Conservation (phyloP, 1,140 invertebrate species). For the Probaryconus sp. region DNA sequence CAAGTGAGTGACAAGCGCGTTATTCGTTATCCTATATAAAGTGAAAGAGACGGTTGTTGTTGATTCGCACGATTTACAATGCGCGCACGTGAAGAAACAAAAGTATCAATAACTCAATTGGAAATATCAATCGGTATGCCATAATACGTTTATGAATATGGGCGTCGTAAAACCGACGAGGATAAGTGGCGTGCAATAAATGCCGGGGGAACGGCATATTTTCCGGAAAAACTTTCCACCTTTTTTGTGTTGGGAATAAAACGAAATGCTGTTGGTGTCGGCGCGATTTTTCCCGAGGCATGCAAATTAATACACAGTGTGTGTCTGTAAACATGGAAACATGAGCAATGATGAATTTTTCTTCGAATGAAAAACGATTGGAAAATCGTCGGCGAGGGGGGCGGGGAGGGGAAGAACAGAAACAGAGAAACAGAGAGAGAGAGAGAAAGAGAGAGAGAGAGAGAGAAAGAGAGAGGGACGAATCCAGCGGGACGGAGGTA, state of each 20-base stretch:
- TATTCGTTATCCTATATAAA: slow-evolving; percentile 44
- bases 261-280: slow-evolving; percentile 6
- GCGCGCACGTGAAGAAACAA: slow-evolving; percentile 34
- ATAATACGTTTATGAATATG: slow-evolving; percentile 48
- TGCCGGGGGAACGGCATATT: slow-evolving; percentile 36
- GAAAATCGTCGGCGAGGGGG: slow-evolving; percentile 24
- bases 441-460: slow-evolving; percentile 41
- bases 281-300: slow-evolving; percentile 15
- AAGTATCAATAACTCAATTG: slow-evolving; percentile 49
- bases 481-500: not conserved
- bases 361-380: slow-evolving; percentile 42
- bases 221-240: slow-evolving; percentile 56
- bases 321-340: slow-evolving; percentile 39
- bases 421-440: not conserved
- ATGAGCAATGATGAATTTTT: slow-evolving; percentile 38
- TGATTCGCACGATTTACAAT: slow-evolving; percentile 25
- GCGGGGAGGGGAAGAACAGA: slow-evolving; percentile 15
- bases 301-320: slow-evolving; percentile 19
- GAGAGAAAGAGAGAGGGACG: slow-evolving; percentile 5
- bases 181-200: slow-evolving; percentile 51
- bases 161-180: slow-evolving; percentile 50
- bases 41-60: slow-evolving; percentile 28
- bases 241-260: slow-evolving; percentile 35
- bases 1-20: slow-evolving; percentile 65
- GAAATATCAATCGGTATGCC: slow-evolving; percentile 47